These are phyloP conservation scores for Synanthedon myopaeformis DNA, from an alignment of 2,888 invertebrate species.

Conservation along the genomic window DNA sequence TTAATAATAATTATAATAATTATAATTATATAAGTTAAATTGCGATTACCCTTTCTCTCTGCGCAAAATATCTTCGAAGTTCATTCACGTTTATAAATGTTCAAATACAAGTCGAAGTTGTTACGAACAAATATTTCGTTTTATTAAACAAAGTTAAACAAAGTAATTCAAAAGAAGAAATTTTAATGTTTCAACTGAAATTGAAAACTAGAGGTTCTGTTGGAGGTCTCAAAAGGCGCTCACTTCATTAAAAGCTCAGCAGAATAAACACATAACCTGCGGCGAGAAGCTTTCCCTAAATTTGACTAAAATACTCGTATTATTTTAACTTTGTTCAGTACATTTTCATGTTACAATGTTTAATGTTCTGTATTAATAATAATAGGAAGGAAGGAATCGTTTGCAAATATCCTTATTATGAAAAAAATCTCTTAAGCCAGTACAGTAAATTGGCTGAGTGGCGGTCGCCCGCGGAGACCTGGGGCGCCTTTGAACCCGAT, in stretches of 20 bases:
- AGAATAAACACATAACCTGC: neutral
- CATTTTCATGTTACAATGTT: neutral
- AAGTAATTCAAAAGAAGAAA: too few species aligned
- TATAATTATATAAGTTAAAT: too few species aligned
- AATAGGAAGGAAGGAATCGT: neutral
- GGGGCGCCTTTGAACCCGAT: constrained; percentile 60
- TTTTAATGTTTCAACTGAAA: too few species aligned
- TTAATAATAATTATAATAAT: too few species aligned
- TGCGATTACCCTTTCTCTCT: too few species aligned
- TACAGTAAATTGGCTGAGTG: constrained; percentile 30
- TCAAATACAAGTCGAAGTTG: too few species aligned
- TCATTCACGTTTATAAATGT: too few species aligned
- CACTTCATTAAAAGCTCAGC: neutral
- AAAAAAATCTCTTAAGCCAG: constrained; percentile 3
- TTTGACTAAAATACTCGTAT: neutral
- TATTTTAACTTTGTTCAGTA: neutral
- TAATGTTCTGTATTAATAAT: neutral
- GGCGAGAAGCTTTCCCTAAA: neutral
- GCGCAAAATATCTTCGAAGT: too few species aligned
- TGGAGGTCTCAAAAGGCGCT: too few species aligned
- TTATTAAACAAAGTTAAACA: too few species aligned
- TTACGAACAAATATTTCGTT: too few species aligned
- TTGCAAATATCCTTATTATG: neutral
- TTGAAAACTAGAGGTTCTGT: too few species aligned
- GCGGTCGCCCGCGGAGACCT: constrained; percentile 45